Percentiles rank a stretch among this genome's conserved stretches.
These are phyloP conservation scores for Falcunculus frontatus DNA, from an alignment of 2,113 vertebrate genomes.

Conservation along the genomic window DNA sequence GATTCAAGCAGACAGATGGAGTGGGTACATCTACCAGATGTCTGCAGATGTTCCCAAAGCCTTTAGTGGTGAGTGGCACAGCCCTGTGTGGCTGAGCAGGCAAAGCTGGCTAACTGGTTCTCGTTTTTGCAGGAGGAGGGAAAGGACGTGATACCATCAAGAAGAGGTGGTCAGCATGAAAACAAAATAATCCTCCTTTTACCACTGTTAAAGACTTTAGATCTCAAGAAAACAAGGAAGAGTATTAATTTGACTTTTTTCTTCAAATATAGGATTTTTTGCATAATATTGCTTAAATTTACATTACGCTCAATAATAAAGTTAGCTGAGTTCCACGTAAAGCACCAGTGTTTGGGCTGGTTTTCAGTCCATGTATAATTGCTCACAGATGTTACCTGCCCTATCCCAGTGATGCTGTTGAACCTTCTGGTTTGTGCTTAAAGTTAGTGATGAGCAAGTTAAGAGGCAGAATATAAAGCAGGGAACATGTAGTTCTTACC, in stretches of 20 bases:
- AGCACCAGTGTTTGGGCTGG: neutral
- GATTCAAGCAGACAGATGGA: neutral
- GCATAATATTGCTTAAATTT: neutral
- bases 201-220: neutral
- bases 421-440: neutral
- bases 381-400: slow-evolving; percentile 13
- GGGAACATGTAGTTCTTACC: neutral
- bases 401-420: neutral
- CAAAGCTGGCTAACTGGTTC: neutral
- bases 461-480: neutral
- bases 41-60: neutral
- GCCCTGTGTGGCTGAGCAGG: fast-evolving
- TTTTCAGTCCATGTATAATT: neutral
- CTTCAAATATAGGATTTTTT: neutral
- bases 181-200: neutral
- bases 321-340: neutral
- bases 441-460: neutral
- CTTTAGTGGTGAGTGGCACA: neutral
- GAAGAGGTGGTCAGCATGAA: neutral
- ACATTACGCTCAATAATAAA: neutral
- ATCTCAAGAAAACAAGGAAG: neutral
- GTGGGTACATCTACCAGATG: neutral
- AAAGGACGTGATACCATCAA: neutral
- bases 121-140: neutral
- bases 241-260: neutral